Evolutionary conservation across 1,140 invertebrate species (phyloP).

Genomic region (Nymphalis io): DNA sequence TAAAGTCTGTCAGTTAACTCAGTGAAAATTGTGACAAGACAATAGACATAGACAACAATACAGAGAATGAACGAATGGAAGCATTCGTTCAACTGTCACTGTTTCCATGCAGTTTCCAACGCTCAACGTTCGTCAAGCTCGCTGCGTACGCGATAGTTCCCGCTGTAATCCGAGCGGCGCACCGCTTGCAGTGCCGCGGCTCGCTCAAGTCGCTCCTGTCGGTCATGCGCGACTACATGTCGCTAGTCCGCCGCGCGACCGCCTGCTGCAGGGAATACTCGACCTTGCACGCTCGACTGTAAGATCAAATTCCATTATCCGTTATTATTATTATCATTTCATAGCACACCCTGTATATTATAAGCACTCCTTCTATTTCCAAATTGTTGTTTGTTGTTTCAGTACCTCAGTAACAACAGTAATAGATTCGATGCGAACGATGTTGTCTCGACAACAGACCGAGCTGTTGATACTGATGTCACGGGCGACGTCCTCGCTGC

Average conservation of each 20-base stretch:
- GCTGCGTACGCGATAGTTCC: constrained; percentile 43
- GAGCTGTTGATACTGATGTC: constrained; percentile 54
- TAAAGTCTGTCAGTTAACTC: too few species aligned
- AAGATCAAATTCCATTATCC: constrained; percentile 36
- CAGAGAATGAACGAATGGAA: too few species aligned
- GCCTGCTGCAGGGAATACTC: constrained; percentile 62
- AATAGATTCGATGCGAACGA: constrained; percentile 52
- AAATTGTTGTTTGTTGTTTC: constrained; percentile 9
- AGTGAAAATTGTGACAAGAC: too few species aligned
- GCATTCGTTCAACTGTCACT: not conserved
- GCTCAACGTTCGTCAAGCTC: constrained; percentile 37
- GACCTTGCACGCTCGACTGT: constrained; percentile 53
- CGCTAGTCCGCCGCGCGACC: constrained; percentile 55
- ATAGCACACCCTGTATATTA: too few species aligned
- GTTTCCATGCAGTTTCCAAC: constrained; percentile 16
- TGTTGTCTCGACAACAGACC: constrained; percentile 60
- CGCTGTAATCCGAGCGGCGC: constrained; percentile 35
- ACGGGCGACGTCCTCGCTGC: constrained; percentile 54
- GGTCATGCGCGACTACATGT: constrained; percentile 59
- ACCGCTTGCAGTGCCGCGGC: constrained; percentile 47
- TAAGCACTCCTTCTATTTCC: too few species aligned
- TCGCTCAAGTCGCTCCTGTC: constrained; percentile 41
- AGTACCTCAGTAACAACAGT: constrained; percentile 55
- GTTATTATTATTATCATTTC: not conserved
- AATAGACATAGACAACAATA: too few species aligned